These are phyloP conservation scores for Anomalospiza imberbis DNA, from an alignment of 2,797 vertebrate species.

Conservation along the genomic window DNA sequence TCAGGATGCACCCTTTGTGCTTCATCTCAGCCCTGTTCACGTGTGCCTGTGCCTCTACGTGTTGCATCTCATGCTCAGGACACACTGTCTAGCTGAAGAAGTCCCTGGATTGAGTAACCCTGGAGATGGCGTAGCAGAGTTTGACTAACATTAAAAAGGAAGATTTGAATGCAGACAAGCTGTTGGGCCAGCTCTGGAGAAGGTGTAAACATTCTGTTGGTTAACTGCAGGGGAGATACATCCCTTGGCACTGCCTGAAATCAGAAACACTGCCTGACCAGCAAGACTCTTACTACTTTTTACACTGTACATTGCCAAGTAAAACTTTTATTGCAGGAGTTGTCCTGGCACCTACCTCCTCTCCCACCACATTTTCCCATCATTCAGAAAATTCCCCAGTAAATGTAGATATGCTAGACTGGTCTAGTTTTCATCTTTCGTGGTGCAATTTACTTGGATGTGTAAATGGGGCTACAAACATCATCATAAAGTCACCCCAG, in stretches of 20 bases:
- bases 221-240: background rate
- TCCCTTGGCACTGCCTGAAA: background rate
- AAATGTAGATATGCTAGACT: background rate
- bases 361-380: background rate
- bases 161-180: background rate
- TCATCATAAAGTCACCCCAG: background rate
- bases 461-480: background rate
- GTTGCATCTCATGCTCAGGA: background rate
- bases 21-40: background rate
- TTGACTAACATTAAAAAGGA: background rate
- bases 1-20: background rate
- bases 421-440: background rate
- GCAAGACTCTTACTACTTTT: background rate
- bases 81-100: background rate
- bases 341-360: background rate
- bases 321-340: background rate
- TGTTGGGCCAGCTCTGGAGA: background rate
- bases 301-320: background rate
- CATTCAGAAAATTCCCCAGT: background rate
- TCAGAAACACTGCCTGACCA: background rate
- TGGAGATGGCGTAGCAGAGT: background rate
- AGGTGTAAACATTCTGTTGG: background rate
- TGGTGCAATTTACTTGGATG: background rate
- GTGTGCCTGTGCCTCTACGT: background rate
- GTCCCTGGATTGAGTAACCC: background rate